Conservation (phyloP, 2,888 invertebrate genomes). For the Dicyrtoma fusca region DNA sequence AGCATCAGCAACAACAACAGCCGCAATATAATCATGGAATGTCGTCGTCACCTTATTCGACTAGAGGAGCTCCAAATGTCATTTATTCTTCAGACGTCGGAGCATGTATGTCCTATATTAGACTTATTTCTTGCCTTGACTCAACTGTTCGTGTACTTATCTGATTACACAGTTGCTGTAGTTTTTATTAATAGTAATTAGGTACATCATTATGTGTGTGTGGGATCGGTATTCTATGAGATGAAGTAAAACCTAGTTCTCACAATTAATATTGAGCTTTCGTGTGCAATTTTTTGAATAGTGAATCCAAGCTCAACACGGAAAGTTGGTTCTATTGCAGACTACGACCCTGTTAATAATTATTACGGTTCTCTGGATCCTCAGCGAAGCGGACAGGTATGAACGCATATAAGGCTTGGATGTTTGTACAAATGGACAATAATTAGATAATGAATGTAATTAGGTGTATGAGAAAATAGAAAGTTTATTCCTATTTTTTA, state of each 20-base stretch:
- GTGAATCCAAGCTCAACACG: conserved; percentile 66
- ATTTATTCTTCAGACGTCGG: conserved; percentile 81
- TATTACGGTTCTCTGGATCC: conserved; percentile 73
- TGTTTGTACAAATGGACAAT: too few species aligned
- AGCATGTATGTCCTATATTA: conserved; percentile 62
- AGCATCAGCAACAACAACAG: conserved; percentile 39
- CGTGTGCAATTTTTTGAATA: conserved; percentile 55
- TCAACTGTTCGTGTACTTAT: neutral
- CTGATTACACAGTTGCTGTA: neutral
- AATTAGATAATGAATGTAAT: too few species aligned
- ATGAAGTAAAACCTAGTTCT: too few species aligned
- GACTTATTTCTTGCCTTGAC: neutral
- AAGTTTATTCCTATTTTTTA: neutral
- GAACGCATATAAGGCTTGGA: too few species aligned
- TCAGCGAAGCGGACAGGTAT: conserved; percentile 38
- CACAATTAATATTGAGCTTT: neutral
- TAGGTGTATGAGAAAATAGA: neutral
- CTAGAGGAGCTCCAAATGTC: conserved; percentile 60
- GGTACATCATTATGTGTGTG: too few species aligned
- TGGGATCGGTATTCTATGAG: too few species aligned
- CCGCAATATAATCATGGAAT: conserved; percentile 60
- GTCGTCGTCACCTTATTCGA: conserved; percentile 52
- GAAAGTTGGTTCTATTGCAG: conserved; percentile 86
- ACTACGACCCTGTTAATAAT: conserved; percentile 92
- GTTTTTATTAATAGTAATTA: neutral